A percentile compares a stretch with the other conserved stretches of the same genome.
phyloP scores from a whole-genome alignment of 2,797 vertebrate genomes.

The Oreochromis grahami region DNA sequence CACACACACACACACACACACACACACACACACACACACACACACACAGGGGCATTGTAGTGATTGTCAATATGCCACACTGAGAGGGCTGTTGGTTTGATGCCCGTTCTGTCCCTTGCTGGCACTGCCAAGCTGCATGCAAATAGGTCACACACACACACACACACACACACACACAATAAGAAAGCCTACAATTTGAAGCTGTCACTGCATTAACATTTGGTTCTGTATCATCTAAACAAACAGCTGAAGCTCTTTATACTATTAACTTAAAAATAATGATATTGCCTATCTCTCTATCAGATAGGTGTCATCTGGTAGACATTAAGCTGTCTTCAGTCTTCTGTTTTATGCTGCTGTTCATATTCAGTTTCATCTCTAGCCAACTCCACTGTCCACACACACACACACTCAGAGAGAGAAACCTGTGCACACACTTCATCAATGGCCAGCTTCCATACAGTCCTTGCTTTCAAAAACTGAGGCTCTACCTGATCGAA shows the following conservation, averaged over 20 bases:
- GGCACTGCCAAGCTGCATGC: slow-evolving; percentile 10
- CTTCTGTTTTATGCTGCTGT: slow-evolving; percentile 21
- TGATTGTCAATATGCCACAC: not conserved
- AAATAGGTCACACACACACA: slow-evolving; percentile 18
- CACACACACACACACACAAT: not conserved
- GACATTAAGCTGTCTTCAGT: slow-evolving; percentile 4
- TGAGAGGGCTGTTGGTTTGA: slow-evolving; percentile 20
- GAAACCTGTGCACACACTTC: not conserved
- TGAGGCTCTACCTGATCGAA: slow-evolving; percentile 26
- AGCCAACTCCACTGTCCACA: not conserved
- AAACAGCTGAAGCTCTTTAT: not conserved
- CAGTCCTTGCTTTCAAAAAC: slow-evolving; percentile 5
- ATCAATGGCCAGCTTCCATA: slow-evolving; percentile 24
- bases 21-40: not conserved
- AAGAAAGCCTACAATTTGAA: not conserved
- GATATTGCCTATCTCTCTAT: not conserved
- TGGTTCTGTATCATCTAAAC: not conserved
- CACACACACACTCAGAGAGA: not conserved
- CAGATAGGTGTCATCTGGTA: slow-evolving; percentile 11
- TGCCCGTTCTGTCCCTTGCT: slow-evolving; percentile 20
- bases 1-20: not conserved
- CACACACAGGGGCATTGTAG: not conserved
- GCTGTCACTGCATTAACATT: not conserved
- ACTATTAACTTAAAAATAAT: not conserved
- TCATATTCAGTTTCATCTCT: not conserved